Conservation (phyloP, 2,113 vertebrate species). For the Columbina picui region DNA sequence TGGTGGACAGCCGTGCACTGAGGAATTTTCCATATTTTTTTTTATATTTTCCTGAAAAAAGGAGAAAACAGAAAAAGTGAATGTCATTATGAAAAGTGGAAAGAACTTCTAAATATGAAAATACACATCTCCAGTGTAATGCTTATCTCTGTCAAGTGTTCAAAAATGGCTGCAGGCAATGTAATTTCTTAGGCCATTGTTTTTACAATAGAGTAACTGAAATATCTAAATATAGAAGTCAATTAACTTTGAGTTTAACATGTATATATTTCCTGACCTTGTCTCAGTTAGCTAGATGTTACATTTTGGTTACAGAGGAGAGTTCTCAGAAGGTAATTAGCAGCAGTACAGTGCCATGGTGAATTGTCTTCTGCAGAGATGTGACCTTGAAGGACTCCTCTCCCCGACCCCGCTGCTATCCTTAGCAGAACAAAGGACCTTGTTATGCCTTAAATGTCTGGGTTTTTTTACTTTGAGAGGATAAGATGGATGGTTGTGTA, state of each 20-base stretch:
- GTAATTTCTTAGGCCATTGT: background rate
- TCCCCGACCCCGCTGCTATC: too few relatives aligned
- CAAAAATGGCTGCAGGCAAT: background rate
- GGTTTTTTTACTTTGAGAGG: too few relatives aligned
- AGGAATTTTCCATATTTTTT: background rate
- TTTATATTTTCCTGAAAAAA: background rate
- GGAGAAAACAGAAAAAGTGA: background rate
- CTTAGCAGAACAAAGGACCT: too few relatives aligned
- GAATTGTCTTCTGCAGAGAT: background rate
- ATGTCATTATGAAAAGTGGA: background rate
- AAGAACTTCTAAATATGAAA: background rate
- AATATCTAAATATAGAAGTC: background rate
- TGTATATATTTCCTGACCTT: background rate
- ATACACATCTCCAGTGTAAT: background rate
- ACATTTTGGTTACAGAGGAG: background rate
- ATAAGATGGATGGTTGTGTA: too few relatives aligned
- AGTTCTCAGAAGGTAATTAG: background rate
- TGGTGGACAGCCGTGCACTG: background rate
- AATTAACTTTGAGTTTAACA: background rate
- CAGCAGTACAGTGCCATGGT: background rate
- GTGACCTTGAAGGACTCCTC: too few relatives aligned
- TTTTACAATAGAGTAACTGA: background rate
- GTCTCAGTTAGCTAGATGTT: background rate
- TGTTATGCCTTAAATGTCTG: too few relatives aligned
- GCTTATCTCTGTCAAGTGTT: background rate